phyloP scores from a whole-genome alignment of 2,797 vertebrate species.

The Helicolenus hilgendorfi region DNA sequence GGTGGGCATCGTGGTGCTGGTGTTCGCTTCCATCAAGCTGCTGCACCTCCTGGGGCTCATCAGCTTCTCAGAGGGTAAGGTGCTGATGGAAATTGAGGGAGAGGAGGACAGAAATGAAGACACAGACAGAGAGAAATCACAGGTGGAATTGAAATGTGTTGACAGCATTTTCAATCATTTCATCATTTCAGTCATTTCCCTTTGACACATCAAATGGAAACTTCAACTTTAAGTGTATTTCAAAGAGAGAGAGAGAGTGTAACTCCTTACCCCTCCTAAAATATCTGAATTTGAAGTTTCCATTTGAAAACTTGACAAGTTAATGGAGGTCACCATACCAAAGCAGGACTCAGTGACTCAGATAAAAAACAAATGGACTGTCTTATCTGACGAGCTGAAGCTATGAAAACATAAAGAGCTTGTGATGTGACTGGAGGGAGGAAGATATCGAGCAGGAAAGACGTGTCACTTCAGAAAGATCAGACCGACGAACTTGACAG shows the following conservation, averaged over 20 bases:
- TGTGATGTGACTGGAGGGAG: background rate
- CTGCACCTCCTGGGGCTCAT: conserved; percentile 99
- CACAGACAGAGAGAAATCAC: background rate
- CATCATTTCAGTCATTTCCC: background rate
- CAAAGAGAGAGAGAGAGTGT: background rate
- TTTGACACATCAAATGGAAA: background rate
- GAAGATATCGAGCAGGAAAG: background rate
- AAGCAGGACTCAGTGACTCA: background rate
- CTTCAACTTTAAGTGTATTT: background rate
- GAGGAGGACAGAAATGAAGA: background rate
- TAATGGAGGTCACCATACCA: conserved; percentile 9
- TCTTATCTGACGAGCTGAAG: background rate
- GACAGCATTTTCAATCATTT: background rate
- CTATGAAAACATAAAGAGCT: background rate
- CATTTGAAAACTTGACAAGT: conserved; percentile 16
- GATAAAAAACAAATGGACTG: conserved; percentile 1
- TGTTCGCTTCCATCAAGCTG: conserved; percentile 98
- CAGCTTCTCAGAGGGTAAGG: conserved; percentile 99
- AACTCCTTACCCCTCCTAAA: conserved; percentile 7
- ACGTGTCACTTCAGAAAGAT: conserved; percentile 14
- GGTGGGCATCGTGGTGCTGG: conserved; percentile 98
- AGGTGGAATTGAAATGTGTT: background rate
- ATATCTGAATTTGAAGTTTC: conserved; percentile 5
- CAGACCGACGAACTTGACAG: background rate
- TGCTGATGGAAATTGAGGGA: background rate